A percentile compares a stretch with the other conserved stretches of the same genome.
Evolutionary conservation across 1,140 invertebrate species (phyloP).

Genomic region (Lepidotrigona ventralis): DNA sequence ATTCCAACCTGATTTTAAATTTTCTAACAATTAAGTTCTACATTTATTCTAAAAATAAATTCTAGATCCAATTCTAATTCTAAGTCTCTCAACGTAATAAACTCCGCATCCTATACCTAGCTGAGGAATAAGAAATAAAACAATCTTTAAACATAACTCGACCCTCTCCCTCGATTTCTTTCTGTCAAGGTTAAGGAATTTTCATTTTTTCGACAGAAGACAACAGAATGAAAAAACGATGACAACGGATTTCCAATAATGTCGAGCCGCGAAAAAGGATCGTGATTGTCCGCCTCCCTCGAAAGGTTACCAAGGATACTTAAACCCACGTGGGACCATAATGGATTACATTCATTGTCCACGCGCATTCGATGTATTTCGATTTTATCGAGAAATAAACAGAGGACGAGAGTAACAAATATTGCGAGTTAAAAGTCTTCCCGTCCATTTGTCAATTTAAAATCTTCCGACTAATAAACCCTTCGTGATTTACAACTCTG

Average conservation of each 20-base stretch:
- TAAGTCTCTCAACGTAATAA: no score
- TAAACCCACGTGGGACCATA: neutral
- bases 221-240: no score
- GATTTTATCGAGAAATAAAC: neutral
- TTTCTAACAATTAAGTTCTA: no score
- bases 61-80: no score
- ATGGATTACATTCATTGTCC: constrained; percentile 11
- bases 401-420: neutral
- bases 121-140: neutral
- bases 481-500: neutral
- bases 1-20: no score
- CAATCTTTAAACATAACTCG: no score
- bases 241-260: neutral
- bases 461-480: neutral
- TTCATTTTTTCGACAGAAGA: neutral
- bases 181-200: neutral
- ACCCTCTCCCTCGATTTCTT: neutral
- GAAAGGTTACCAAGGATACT: neutral
- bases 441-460: neutral
- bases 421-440: no score
- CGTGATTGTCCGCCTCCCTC: neutral
- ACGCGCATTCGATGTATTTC: constrained; percentile 7
- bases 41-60: no score
- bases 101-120: no score
- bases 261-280: neutral